Base-by-base conservation (phyloP, 2,888 invertebrate genomes). In the Dryococelus australis region DNA sequence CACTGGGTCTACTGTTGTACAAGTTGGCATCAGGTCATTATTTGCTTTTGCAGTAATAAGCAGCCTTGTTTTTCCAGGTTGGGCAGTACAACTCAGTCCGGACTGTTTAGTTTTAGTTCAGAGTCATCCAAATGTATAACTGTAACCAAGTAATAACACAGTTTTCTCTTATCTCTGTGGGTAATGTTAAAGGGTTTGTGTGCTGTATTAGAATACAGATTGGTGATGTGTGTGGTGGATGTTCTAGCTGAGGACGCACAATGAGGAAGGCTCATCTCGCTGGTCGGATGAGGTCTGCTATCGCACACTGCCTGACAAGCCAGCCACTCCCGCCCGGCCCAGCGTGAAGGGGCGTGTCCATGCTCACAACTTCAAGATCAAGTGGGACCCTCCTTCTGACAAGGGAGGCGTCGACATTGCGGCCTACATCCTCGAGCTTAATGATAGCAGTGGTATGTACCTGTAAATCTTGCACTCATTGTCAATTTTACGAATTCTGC, bases 201-300 rank as follows among this genome's bases (percentile, higher is more conserved):
- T 35, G 35, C 2, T 47, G 47, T 47, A 47, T 5, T 65, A 8
- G 65, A n/a, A 51, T 3, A 20, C n/a, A 9, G 65, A 65, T 10
- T n/a, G 65, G 65, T 65, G n/a, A n/a, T n/a, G 65, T n/a, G n/a
- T n/a, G 65, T 65, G 65, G 10, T 8, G 8, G 65, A 65, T 47
- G 16, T 47, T 47, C 91, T 95, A 97, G 92, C 93, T 98, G 90
- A 94, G 96, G 89, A 96, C 97, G 90, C 96, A 96, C 91, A 98
- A 97, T 91, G 96, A 96, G 90, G 97, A 97, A 90, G 98, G 98
- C 2, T 94, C 94, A 90, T 97, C 97, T 10, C 95, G 95, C 26
- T 97, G 97, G 97, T 97, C 97, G 65, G 95, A 96, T 86, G 96
- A 96, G 91, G 96, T 97, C 28, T 92, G 94, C 87, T 97, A 96